Conservation (phyloP, 1,140 invertebrate species). For the Sinonovacula constricta region DNA sequence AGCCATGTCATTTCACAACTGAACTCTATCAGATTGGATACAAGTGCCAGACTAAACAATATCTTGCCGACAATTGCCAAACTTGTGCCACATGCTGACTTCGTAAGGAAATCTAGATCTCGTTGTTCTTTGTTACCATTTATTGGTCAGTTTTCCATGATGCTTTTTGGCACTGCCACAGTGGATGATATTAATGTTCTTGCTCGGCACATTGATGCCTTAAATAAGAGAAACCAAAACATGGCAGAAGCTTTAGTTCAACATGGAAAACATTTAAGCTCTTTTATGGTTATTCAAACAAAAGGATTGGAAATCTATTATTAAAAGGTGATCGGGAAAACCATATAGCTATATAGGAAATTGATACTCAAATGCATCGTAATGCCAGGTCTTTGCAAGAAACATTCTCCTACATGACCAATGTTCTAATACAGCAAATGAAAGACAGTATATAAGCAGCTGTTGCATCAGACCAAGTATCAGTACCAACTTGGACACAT, state of each 20-base stretch:
- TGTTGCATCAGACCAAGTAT: too few relatives aligned
- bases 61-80: not conserved
- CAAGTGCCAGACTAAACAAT: conserved; percentile 3
- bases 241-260: conserved; percentile 16
- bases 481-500: too few relatives aligned
- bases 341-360: conserved; percentile 11
- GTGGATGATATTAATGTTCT: conserved; percentile 28
- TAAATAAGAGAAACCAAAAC: too few relatives aligned
- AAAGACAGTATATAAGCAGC: too few relatives aligned
- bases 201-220: too few relatives aligned
- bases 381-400: too few relatives aligned
- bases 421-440: not conserved
- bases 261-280: conserved; percentile 16
- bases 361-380: too few relatives aligned
- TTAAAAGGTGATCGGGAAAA: conserved; percentile 10
- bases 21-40: conserved; percentile 7
- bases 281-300: conserved; percentile 23
- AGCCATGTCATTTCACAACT: conserved; percentile 7
- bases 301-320: conserved; percentile 20
- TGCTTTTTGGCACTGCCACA: conserved; percentile 29
- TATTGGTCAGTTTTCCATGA: conserved; percentile 25
- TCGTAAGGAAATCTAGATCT: too few relatives aligned
- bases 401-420: conserved; percentile 5
- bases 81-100: too few relatives aligned
- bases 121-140: not conserved